These are phyloP conservation scores for Budorcas taxicolor DNA, from an alignment of 2,113 vertebrate genomes.

Conservation along the genomic window DNA sequence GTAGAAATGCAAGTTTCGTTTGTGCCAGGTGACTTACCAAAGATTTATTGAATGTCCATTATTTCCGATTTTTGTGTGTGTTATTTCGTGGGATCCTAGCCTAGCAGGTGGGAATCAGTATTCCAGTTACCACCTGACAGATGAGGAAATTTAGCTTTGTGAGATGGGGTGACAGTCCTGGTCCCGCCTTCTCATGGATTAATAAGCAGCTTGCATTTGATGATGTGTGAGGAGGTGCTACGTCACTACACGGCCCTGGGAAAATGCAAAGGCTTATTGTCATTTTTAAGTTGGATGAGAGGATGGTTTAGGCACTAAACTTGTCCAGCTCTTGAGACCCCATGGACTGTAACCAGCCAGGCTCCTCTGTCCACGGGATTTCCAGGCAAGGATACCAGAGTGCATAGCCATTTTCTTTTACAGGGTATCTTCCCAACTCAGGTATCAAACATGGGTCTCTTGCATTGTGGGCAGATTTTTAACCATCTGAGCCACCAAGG, in stretches of 20 bases:
- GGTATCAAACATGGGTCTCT: not conserved
- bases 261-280: not conserved
- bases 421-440: not conserved
- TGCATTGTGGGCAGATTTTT: fast-evolving
- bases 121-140: not conserved
- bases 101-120: not conserved
- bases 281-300: not conserved
- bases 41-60: not conserved
- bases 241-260: not conserved
- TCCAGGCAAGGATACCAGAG: not conserved
- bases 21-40: not conserved
- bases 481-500: not conserved
- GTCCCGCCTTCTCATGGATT: not conserved
- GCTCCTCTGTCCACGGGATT: not conserved
- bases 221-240: not conserved
- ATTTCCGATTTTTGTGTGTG: not conserved
- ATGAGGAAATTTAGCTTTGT: not conserved
- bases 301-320: not conserved
- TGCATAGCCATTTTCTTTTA: not conserved
- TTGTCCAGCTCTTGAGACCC: not conserved
- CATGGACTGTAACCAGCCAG: not conserved
- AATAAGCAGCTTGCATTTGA: not conserved
- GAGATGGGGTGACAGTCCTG: not conserved
- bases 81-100: too few species aligned
- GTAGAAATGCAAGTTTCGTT: not conserved